Conservation (phyloP, 2,888 invertebrate species). For the Camponotus fellah region DNA sequence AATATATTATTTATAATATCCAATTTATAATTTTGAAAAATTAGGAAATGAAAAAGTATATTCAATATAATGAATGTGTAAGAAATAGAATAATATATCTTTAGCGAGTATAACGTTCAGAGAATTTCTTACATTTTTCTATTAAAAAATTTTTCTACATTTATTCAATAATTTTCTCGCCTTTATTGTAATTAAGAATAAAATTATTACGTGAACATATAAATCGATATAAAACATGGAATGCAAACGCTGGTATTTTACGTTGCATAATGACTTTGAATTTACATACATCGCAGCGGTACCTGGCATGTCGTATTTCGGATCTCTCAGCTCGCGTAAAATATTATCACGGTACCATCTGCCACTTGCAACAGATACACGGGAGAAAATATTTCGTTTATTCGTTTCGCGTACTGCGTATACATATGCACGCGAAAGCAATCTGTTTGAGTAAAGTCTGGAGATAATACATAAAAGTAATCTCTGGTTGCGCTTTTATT, state of each 20-base stretch:
- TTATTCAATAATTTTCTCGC: not conserved
- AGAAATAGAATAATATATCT: conserved; percentile 11
- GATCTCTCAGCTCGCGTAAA: conserved; percentile 71
- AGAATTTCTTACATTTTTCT: not conserved
- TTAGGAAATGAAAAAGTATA: not conserved
- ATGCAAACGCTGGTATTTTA: conserved; percentile 51
- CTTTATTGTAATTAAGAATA: conserved; percentile 7
- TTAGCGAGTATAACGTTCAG: not conserved
- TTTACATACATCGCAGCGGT: conserved; percentile 54
- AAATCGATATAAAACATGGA: conserved; percentile 1
- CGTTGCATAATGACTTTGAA: conserved; percentile 59
- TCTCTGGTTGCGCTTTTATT: conserved; percentile 10
- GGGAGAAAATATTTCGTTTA: conserved; percentile 65
- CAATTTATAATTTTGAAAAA: not conserved
- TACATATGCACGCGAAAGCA: conserved; percentile 59
- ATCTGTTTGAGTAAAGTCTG: conserved; percentile 51
- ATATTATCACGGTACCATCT: conserved; percentile 72
- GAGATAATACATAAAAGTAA: conserved; percentile 34
- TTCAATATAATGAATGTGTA: not conserved
- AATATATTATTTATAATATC: not conserved
- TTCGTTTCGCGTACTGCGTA: conserved; percentile 58
- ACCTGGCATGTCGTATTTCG: conserved; percentile 62
- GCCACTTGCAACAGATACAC: conserved; percentile 69
- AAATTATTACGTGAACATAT: not conserved
- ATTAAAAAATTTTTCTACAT: conserved; percentile 7